Evolutionary conservation across 23 tunicate species (phyloP).

Genomic region (Phallusia fumigata): DNA sequence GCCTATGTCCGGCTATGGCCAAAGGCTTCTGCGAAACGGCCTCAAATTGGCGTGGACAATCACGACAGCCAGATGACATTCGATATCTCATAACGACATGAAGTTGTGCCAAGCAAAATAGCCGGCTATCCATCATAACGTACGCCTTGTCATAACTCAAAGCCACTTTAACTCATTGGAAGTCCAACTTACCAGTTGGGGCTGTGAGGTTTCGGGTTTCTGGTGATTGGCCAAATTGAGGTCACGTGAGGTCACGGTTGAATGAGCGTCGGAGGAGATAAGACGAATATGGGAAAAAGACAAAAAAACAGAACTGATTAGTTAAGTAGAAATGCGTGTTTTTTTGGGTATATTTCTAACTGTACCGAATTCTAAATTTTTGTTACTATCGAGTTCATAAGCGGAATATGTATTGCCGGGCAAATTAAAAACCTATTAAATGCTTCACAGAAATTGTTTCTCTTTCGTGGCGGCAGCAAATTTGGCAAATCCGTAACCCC

Average conservation of each 20-base stretch:
- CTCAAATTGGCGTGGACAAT: neutral
- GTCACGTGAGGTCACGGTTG: conserved; percentile 13
- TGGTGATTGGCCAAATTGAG: neutral
- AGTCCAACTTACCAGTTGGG: neutral
- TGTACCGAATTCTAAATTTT: too few species aligned
- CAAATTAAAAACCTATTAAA: too few species aligned
- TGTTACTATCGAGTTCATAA: too few species aligned
- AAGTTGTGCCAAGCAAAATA: neutral
- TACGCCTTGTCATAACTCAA: neutral
- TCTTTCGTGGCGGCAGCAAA: too few species aligned
- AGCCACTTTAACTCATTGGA: too few species aligned
- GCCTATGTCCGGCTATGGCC: too few species aligned
- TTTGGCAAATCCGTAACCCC: too few species aligned
- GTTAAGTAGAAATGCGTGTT: neutral
- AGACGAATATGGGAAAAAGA: neutral
- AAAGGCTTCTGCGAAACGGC: neutral
- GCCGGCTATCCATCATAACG: neutral
- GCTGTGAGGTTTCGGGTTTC: neutral
- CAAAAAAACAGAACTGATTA: neutral
- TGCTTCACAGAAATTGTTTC: too few species aligned
- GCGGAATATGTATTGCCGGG: too few species aligned
- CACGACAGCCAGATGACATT: neutral
- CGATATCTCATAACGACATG: neutral
- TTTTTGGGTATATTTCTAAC: too few species aligned
- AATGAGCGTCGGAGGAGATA: neutral